Base-by-base conservation (phyloP, 1,140 invertebrate genomes). In the Carcinoscorpius rotundicauda region DNA sequence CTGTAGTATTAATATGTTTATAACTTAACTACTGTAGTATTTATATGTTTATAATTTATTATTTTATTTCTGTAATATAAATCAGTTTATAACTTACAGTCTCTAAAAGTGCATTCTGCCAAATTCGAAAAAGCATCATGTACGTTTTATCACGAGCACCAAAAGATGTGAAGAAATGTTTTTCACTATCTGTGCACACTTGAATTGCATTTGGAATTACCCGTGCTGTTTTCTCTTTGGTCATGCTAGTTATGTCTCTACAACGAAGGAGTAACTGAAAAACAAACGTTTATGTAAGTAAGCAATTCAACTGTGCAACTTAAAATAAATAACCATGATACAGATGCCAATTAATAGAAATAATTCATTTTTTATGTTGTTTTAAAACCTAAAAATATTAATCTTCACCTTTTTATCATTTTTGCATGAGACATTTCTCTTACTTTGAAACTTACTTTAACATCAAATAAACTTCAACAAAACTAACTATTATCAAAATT, bases 161-260 rank as follows among this genome's bases (percentile, higher is more conserved):
- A 77, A 97, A 95, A 50, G 92, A 94, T 10, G 93, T 91, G 68
- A 97, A 87, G 79, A 97, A 97, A 76, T 88, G 87, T 75, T 91
- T 93, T 66, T 96, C 93, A 57, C 78, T 82, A 69, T 85, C 84
- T 11, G 89, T 93, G 67, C 82, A 84, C 69, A 97, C 85, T 70
- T 91, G 84, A 72, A 98, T 89, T 63, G 93, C 93, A 81, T 97
- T 97, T 64, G 93, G 93, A 76, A 97, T 96, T 11, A 97, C 90
- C 50, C 65, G 48, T 10, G 91, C 90, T 49, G 88, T 92, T 81
- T 90, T 92, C 76, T 94, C 91, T 79, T 94, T 94, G 5, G 92
- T 94, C 74, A 97, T 89, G 59, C 89, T 85, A 3, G 87, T 87
- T 51, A 97, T 88, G 70, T 97, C 91, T 75, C 61, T 61, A 49